Conservation (phyloP, 1,140 invertebrate genomes). For the Caenorhabditis elegans region WBcel235 BX284604.4:13269001-13269500, state of each 20-base stretch:
- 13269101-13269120: conserved; percentile 69
- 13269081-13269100: no score
- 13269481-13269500: no score
- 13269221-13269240: conserved; percentile 73
- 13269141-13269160: conserved; percentile 90
- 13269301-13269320: conserved; percentile 95
- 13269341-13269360: conserved; percentile 88
- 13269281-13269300: conserved; percentile 97
- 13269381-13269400: conserved; percentile 64
- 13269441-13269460: no score
- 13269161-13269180: conserved; percentile 94
- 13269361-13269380: conserved; percentile 73
- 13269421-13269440: neutral
- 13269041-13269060: no score
- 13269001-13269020: no score
- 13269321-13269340: conserved; percentile 92
- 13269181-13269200: conserved; percentile 99
- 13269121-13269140: conserved; percentile 88
- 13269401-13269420: conserved; percentile 49
- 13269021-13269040: no score
- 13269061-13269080: no score
- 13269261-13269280: conserved; percentile 99
- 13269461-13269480: no score
- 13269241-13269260: conserved; percentile 79
- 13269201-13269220: conserved; percentile 91